phyloP scores from a whole-genome alignment of 2,888 invertebrate species.

The Kryphioiulus occultus region DNA sequence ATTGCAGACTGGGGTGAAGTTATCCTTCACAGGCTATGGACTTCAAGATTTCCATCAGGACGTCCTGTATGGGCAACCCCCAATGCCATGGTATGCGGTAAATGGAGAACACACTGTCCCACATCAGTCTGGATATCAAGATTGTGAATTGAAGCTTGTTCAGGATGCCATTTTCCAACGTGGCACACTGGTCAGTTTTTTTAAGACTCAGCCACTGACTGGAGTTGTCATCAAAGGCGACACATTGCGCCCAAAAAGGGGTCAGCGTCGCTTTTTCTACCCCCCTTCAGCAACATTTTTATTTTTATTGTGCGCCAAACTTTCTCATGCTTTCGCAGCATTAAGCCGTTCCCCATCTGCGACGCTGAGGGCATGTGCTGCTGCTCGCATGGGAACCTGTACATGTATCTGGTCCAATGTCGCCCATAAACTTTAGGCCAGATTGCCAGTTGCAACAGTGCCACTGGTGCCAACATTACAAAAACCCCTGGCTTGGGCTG shows the following conservation, averaged over 20 bases:
- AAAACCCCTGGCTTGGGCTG: not conserved
- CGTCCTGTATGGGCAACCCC: too few species aligned
- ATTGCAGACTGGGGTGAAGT: too few species aligned
- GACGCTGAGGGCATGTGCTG: not conserved
- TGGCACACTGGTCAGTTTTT: not conserved
- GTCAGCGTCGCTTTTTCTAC: not conserved
- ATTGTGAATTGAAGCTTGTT: too few species aligned
- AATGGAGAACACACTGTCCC: too few species aligned
- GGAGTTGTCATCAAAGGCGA: not conserved
- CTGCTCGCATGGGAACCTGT: not conserved
- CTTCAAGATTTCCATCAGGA: too few species aligned
- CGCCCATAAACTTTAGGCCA: slow-evolving; percentile 8
- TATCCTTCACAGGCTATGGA: too few species aligned
- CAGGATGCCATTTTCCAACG: not conserved
- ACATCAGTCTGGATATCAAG: not conserved
- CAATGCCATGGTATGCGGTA: too few species aligned
- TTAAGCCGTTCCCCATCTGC: not conserved
- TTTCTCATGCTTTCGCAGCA: not conserved
- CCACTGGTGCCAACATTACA: not conserved
- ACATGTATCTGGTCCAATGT: not conserved
- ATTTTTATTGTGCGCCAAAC: slow-evolving; percentile 6
- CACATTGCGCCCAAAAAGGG: not conserved
- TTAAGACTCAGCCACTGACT: not conserved
- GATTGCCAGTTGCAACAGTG: not conserved
- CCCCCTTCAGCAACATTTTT: not conserved